These are phyloP conservation scores for Pollenia amentaria DNA, from an alignment of 2,888 invertebrate species.

Conservation along the genomic window DNA sequence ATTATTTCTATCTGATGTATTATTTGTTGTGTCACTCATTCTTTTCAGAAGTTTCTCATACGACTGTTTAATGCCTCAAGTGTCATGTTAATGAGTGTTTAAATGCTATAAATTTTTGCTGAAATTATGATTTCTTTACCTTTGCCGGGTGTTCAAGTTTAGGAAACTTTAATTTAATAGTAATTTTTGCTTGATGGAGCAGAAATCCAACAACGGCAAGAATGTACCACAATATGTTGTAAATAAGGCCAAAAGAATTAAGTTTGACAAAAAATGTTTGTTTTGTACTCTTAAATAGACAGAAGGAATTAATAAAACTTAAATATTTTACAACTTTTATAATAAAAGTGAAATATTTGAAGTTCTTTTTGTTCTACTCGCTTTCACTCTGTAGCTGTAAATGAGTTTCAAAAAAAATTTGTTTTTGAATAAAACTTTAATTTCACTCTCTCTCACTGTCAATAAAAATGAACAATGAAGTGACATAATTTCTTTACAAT, in stretches of 20 bases:
- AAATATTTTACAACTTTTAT: background rate
- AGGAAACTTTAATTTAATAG: slow-evolving; percentile 29
- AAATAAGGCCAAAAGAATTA: slow-evolving; percentile 36
- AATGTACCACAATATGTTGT: background rate
- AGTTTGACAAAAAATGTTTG: background rate
- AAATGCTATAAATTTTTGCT: slow-evolving; percentile 28
- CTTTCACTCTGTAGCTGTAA: slow-evolving; percentile 44
- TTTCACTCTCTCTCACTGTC: background rate
- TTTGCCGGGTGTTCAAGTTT: slow-evolving; percentile 12
- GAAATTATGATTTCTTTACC: slow-evolving; percentile 6
- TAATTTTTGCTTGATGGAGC: slow-evolving; percentile 35
- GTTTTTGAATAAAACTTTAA: background rate
- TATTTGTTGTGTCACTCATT: slow-evolving; percentile 48
- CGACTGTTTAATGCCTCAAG: slow-evolving; percentile 37
- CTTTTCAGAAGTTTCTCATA: slow-evolving; percentile 6
- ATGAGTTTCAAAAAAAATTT: background rate
- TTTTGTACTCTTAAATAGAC: background rate
- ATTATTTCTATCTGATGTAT: slow-evolving; percentile 21
- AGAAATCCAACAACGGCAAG: background rate
- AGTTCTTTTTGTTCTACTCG: background rate
- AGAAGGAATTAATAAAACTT: background rate
- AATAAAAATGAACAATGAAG: background rate
- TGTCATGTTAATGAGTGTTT: slow-evolving; percentile 41
- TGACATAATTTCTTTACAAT: slow-evolving; percentile 22
- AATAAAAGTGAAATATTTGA: slow-evolving; percentile 30